Conservation (phyloP, 1,140 invertebrate genomes). For the Leucophenga varia region DNA sequence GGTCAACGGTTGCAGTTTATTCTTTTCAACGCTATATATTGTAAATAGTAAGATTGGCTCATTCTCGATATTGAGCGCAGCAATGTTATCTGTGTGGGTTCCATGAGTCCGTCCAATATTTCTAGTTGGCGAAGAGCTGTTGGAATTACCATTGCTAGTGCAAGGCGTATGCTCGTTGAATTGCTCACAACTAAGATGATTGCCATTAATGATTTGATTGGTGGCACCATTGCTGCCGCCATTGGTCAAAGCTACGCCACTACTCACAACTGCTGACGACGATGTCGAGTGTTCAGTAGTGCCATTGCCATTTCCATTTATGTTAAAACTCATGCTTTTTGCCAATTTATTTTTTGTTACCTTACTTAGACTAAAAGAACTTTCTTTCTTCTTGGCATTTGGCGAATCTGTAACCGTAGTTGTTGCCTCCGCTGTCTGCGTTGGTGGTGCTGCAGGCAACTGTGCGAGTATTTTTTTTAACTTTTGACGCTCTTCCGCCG, state of each 20-base stretch:
- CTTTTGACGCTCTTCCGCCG: conserved; percentile 39
- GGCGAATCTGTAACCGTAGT: neutral
- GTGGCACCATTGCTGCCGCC: conserved; percentile 5
- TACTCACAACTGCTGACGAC: too few species aligned
- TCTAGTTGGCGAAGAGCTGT: too few species aligned
- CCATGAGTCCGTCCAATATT: too few species aligned
- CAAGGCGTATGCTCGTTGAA: too few species aligned
- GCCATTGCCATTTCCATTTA: conserved; percentile 9
- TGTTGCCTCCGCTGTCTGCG: conserved; percentile 1
- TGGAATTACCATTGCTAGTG: too few species aligned
- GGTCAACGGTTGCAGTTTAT: conserved; percentile 46
- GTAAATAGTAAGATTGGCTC: conserved; percentile 45
- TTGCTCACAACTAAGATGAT: conserved; percentile 18
- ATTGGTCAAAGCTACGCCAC: conserved; percentile 15
- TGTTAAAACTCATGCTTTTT: conserved; percentile 49
- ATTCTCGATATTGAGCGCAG: too few species aligned
- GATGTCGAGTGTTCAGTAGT: too few species aligned
- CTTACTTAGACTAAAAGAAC: conserved; percentile 44
- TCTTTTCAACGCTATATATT: conserved; percentile 44
- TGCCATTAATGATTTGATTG: conserved; percentile 2
- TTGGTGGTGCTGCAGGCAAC: conserved; percentile 29
- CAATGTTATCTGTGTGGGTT: too few species aligned
- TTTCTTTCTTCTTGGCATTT: conserved; percentile 14
- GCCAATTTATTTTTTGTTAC: conserved; percentile 50
- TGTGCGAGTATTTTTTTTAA: conserved; percentile 39